These are phyloP conservation scores for Limnodromus scolopaceus DNA, from an alignment of 2,797 vertebrate species.

Conservation along the genomic window DNA sequence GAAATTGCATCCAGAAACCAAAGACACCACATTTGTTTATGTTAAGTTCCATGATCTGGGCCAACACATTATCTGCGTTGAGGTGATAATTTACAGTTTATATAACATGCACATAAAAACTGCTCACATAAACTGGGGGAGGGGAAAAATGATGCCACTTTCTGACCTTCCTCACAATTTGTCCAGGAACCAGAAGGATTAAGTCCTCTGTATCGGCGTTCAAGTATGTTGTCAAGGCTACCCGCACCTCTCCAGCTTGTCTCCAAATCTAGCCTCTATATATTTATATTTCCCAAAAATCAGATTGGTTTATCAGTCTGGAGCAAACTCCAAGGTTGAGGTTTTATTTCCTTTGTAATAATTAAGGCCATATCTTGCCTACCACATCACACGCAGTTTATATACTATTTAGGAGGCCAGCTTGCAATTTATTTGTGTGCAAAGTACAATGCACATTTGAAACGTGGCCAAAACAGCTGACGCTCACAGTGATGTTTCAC, in stretches of 20 bases:
- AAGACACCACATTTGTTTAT: not conserved
- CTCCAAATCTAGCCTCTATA: not conserved
- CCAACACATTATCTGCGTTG: not conserved
- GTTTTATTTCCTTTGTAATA: not conserved
- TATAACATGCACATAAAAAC: not conserved
- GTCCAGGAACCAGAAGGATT: not conserved
- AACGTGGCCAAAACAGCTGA: not conserved
- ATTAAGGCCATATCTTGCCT: not conserved
- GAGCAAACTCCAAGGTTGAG: conserved; percentile 16
- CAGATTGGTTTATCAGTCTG: not conserved
- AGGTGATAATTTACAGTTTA: not conserved
- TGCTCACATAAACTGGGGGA: not conserved
- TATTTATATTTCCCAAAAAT: not conserved
- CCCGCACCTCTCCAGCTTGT: fast-evolving
- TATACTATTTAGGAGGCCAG: not conserved
- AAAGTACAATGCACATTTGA: not conserved
- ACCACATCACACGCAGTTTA: not conserved
- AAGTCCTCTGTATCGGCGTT: not conserved
- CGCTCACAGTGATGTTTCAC: not conserved
- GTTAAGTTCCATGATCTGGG: not conserved
- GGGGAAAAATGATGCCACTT: not conserved
- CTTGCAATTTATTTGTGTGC: not conserved
- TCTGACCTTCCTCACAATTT: fast-evolving
- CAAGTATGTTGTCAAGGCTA: not conserved
- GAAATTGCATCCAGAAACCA: not conserved